Conservation (phyloP, 1,140 invertebrate genomes). For the Euura saliciscinereae region DNA sequence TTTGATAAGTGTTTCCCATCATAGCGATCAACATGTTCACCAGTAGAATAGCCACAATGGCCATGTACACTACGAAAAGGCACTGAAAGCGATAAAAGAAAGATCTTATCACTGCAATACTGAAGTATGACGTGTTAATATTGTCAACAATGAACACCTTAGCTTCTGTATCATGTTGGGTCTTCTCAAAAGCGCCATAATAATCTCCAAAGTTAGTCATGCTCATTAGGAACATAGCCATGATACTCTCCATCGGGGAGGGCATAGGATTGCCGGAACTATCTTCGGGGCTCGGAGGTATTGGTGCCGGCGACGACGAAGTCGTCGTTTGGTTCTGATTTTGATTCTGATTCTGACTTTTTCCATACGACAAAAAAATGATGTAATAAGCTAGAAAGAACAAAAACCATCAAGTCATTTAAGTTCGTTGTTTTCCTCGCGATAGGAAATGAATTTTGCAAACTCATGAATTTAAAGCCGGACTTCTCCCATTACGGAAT, state of each 20-base stretch:
- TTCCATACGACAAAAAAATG: constrained; percentile 86
- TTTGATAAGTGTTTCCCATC: constrained; percentile 99
- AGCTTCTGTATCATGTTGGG: constrained; percentile 85
- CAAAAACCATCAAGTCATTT: constrained; percentile 13
- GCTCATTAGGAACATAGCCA: constrained; percentile 98
- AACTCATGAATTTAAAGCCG: neutral
- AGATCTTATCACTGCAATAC: neutral
- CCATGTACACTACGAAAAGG: constrained; percentile 95
- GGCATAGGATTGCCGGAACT: constrained; percentile 79
- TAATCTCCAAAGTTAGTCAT: constrained; percentile 95
- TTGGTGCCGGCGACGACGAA: constrained; percentile 48
- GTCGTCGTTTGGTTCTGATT: constrained; percentile 76
- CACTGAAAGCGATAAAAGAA: constrained; percentile 66
- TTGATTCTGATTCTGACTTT: constrained; percentile 59
- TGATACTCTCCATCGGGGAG: constrained; percentile 89
- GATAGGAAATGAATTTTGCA: too few species aligned
- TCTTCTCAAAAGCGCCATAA: constrained; percentile 86
- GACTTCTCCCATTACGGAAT: neutral
- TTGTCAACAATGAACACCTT: constrained; percentile 67
- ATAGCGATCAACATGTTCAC: constrained; percentile 99
- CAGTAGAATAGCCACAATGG: constrained; percentile 91
- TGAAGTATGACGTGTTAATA: neutral
- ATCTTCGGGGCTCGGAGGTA: too few species aligned
- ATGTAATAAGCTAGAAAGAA: constrained; percentile 83
- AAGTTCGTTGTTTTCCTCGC: too few species aligned